Base-by-base conservation (phyloP, 2,797 vertebrate genomes). In the Gephyroberyx darwinii region DNA sequence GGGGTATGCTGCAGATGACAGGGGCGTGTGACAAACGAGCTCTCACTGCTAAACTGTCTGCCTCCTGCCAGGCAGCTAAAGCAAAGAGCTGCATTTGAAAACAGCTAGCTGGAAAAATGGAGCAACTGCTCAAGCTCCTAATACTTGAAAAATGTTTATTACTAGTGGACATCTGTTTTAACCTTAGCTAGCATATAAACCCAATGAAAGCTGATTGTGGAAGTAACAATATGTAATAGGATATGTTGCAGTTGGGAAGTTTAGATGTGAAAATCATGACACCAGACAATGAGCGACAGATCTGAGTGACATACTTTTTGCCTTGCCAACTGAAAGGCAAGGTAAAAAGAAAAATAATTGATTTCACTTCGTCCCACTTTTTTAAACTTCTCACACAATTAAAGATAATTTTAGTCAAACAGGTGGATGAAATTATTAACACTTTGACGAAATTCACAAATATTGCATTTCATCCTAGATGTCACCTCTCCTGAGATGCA, bases 1-100 rank as follows among this genome's bases (percentile, higher is more conserved):
- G 86, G 87, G 91, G 85, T 87, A 78, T 69, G 84, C 82, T 75
- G 83, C 80, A 74, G 84, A 89, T 88, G 92, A 91, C 88, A 89
- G 83, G 83, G 82, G 72, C 51, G 48, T 76, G 78, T 91, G 90
- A 93, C 91, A 85, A 93, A 92, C 75, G 83, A 90, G 87, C 74
- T 75, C 77, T 80, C 75, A 58, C 81, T 75, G 82, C 87, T 89
- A 88, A 91, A 87, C 86, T 87, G 87, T 86, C 86, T 84, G 80
- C 80, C 83, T 84, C 85, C 84, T 87, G 84, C 89, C 84, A 87
- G 76, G 84, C 77, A 57, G 83, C 82, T 58, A 82, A 80, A 85
- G 87, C 76, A 87, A 87, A 75, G 74, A 83, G 83, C 72, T 67
- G 73, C 77, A 63, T 89, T 85, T 75, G 78, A 69, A 81, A 84